phyloP scores from a whole-genome alignment of 2,113 vertebrate species.

The Anser cygnoides region DNA sequence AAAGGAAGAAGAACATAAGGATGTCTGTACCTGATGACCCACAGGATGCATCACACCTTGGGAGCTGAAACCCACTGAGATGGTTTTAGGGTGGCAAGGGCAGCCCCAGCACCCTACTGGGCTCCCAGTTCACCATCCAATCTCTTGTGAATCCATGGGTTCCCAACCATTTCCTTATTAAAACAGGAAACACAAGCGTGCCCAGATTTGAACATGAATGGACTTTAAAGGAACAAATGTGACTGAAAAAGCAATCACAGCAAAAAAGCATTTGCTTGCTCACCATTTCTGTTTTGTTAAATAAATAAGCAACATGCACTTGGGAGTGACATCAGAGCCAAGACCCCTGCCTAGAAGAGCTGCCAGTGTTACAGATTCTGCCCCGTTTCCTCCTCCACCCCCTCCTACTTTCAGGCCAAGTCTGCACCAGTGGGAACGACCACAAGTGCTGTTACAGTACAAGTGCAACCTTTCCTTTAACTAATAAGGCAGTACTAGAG shows the following conservation, averaged over 20 bases:
- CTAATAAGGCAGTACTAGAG: neutral
- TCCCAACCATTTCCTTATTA: neutral
- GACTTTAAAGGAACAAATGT: conserved; percentile 4
- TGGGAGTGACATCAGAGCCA: neutral
- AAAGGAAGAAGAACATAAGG: fast-evolving
- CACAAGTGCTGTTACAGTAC: neutral
- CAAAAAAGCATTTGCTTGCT: conserved; percentile 3
- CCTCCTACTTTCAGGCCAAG: neutral
- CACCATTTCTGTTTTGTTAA: neutral
- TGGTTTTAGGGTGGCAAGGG: neutral
- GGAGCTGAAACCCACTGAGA: neutral
- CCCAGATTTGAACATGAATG: neutral
- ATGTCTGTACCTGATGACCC: neutral
- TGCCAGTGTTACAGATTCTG: neutral
- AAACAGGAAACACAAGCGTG: neutral
- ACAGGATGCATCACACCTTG: neutral
- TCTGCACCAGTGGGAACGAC: neutral
- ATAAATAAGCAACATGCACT: neutral
- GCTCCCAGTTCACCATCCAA: neutral
- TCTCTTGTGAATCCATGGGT: neutral
- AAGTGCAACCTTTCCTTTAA: conserved; percentile 4
- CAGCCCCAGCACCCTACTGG: neutral
- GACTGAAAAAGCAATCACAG: conserved; percentile 30
- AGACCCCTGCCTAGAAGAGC: neutral
- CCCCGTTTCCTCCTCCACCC: neutral